Evolutionary conservation across 2,113 vertebrate genomes (phyloP).

Genomic region (Oreochromis spilurus): DNA sequence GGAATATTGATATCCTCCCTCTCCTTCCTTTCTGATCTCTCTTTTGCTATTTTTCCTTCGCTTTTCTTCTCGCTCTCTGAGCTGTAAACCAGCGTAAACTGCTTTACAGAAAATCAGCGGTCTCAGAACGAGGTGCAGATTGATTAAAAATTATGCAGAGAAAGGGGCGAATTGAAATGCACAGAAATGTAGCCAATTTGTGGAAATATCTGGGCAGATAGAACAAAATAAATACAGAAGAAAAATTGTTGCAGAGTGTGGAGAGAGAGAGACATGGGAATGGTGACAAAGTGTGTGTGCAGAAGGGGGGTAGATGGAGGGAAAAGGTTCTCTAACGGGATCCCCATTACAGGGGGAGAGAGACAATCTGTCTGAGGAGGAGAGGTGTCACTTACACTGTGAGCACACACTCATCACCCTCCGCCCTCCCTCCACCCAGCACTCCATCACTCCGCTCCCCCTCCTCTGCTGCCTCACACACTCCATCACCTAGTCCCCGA

Average conservation of each 20-base stretch:
- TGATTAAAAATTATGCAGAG: slow-evolving; percentile 56
- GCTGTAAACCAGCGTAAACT: slow-evolving; percentile 4
- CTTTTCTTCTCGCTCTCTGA: background rate
- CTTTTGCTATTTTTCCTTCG: background rate
- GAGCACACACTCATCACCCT: slow-evolving; percentile 74
- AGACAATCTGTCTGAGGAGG: slow-evolving; percentile 75
- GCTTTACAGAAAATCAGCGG: slow-evolving; percentile 36
- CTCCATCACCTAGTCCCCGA: slow-evolving; percentile 44
- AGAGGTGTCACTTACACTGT: slow-evolving; percentile 74
- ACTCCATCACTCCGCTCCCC: slow-evolving; percentile 43
- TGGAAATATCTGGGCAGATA: slow-evolving; percentile 8
- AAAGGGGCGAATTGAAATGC: slow-evolving; percentile 40
- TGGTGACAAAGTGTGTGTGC: background rate
- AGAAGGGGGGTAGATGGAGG: slow-evolving; percentile 3
- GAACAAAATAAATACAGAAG: slow-evolving; percentile 32
- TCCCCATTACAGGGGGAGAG: slow-evolving; percentile 62
- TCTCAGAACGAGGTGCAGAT: slow-evolving; percentile 31
- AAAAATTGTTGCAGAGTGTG: background rate
- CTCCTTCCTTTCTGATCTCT: slow-evolving; percentile 21
- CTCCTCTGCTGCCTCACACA: slow-evolving; percentile 8
- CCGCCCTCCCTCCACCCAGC: slow-evolving; percentile 21
- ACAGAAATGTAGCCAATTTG: slow-evolving; percentile 36
- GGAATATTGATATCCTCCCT: slow-evolving; percentile 57
- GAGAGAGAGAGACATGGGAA: background rate
- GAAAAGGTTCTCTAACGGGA: slow-evolving; percentile 52